A percentile compares a stretch with the other conserved stretches of the same genome.
Evolutionary conservation across 2,888 invertebrate species (phyloP).

Genomic region (Leptogaster cylindrica): DNA sequence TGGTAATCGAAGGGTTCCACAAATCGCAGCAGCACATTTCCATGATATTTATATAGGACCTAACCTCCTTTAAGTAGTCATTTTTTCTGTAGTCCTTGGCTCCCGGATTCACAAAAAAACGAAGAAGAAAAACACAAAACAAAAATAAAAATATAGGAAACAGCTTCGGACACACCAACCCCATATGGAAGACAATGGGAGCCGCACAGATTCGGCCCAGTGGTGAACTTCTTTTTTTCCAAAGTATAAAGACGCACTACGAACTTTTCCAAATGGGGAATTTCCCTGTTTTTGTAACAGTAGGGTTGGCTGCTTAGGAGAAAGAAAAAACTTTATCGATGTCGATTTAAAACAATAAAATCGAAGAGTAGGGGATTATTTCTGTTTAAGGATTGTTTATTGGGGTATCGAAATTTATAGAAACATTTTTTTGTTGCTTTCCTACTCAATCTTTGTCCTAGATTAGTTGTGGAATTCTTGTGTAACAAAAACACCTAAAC

Average conservation of each 20-base stretch:
- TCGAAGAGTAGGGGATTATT: constrained; percentile 21
- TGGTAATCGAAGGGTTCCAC: constrained; percentile 26
- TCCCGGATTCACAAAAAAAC: background rate
- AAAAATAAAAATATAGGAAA: no score
- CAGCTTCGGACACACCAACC: constrained; percentile 27
- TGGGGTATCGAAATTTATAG: constrained; percentile 26
- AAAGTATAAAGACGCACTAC: constrained; percentile 8
- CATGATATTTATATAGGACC: constrained; percentile 29
- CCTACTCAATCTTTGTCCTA: no score
- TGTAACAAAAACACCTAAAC: no score
- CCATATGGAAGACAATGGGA: constrained; percentile 25
- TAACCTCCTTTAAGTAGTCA: background rate
- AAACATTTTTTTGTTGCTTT: background rate
- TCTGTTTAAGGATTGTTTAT: constrained; percentile 39
- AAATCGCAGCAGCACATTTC: constrained; percentile 37
- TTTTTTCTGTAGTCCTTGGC: constrained; percentile 3
- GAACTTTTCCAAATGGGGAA: constrained; percentile 12
- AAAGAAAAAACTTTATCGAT: constrained; percentile 34
- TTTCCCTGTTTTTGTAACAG: constrained; percentile 8
- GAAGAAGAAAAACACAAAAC: no score
- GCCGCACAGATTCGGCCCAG: constrained; percentile 2
- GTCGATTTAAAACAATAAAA: constrained; percentile 40
- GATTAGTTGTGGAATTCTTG: no score
- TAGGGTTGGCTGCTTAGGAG: constrained; percentile 20
- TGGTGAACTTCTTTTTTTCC: background rate